A percentile compares a stretch with the other conserved stretches of the same genome.
Evolutionary conservation across 2,113 vertebrate species (phyloP).

Genomic region (Neodontobutis hainanensis): DNA sequence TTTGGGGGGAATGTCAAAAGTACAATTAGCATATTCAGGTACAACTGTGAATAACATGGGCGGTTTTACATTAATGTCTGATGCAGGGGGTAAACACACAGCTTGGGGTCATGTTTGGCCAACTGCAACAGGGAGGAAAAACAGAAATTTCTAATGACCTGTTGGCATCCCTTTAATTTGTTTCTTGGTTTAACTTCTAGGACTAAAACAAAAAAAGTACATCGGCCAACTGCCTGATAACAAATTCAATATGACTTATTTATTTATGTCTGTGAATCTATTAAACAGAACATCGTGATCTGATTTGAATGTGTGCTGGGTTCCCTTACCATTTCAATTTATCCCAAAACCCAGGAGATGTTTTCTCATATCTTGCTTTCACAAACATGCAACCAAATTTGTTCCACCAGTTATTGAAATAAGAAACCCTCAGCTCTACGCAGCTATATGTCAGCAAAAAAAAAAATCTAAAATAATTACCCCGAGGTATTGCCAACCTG

Average conservation of each 20-base stretch:
- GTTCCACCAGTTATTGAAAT: slow-evolving; percentile 10
- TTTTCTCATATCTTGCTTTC: background rate
- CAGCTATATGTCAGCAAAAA: slow-evolving; percentile 16
- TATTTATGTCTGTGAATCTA: background rate
- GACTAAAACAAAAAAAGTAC: background rate
- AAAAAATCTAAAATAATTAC: slow-evolving; percentile 42
- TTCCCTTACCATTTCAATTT: background rate
- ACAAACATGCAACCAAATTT: slow-evolving; percentile 5
- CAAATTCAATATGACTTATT: background rate
- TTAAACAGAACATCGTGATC: background rate
- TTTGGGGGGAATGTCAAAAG: slow-evolving; percentile 26
- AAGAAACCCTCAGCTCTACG: slow-evolving; percentile 21
- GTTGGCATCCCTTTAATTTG: too few species aligned
- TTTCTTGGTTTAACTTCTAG: too few species aligned
- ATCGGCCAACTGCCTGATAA: background rate
- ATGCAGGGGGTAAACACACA: background rate
- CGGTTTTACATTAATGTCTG: background rate
- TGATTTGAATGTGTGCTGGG: background rate
- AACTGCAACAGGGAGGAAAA: too few species aligned
- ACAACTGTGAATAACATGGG: background rate
- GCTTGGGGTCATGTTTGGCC: background rate
- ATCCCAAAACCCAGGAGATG: background rate
- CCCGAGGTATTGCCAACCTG: slow-evolving; percentile 25
- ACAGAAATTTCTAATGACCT: too few species aligned
- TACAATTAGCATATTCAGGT: background rate